Base-by-base conservation (phyloP, 2,113 vertebrate species). In the Gnathonemus echidnorhynchus region DNA sequence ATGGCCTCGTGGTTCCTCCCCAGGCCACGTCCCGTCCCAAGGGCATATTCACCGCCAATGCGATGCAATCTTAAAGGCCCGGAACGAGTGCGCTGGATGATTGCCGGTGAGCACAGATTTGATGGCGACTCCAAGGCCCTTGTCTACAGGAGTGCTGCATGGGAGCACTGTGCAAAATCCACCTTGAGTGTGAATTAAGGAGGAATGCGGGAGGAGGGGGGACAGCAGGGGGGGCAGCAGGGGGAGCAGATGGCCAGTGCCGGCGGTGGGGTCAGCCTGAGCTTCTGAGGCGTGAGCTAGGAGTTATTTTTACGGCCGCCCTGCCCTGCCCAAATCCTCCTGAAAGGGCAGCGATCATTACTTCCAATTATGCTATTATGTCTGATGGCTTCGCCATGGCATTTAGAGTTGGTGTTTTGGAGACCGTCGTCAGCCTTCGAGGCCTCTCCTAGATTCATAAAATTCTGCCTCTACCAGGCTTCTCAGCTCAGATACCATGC, bases 311-410 rank as follows among this genome's bases (percentile, higher is more conserved):
- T 88, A 90, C 89, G 86, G 87, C 42, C 48, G 48, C 91, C 46
- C 66, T 58, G 48, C 42, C 77, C 74, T 35, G 49, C 52, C 11
- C 45, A 31, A 52, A 86, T 77, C 42, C 86, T 89, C 88, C 88
- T 90, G 88, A 92, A 92, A 92, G 91, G 90, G 90, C 91, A 92
- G 91, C 89, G 89, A 91, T 91, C 91, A 93, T 93, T 93, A 94
- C 90, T 90, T 92, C 90, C 91, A 93, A 92, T 94, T 92, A 94
- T 91, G 91, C 92, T 92, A 90, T 92, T 92, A 93, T 92, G 90
- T 92, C 90, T 90, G 90, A 88, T 89, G 90, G 90, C 91, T 91
- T 91, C 88, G 88, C 90, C 90, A 27, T 83, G 88, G 88, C 46
- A 89, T 89, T 92, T 88, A 80, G 24, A 86, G 21, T 45, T 15